Base-by-base conservation (phyloP, 2,797 vertebrate genomes). In the Eulemur rubriventer region DNA sequence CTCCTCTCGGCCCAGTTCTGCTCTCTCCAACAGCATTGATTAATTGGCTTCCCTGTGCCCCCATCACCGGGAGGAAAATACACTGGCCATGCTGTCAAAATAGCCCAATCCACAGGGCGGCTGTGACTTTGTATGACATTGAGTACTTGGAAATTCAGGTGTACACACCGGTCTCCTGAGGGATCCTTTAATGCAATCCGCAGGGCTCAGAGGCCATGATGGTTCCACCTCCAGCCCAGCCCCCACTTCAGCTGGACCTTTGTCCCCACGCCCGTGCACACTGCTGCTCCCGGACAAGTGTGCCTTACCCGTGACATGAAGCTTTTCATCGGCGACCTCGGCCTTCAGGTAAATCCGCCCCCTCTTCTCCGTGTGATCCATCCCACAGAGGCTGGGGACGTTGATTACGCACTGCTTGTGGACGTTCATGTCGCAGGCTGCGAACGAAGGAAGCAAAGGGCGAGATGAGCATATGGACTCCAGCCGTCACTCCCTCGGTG, bases 401-500 rank as follows among this genome's bases (percentile, higher is more conserved):
- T 99, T 99, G 96, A 99, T 99, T 84, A 99, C 99, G 1, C 99
- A 99, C 96, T 99, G 99, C 97, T 99, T 99, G 98, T 99, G 99
- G 59, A 99, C 99, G 2, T 99, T 99, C 99, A 99, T 99, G 94
- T 99, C 99, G 67, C 99, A 99, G 96, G 99, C 99, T 99, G 98
- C 22, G 95, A 95, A 96, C 65, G n/a, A 18, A 93, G 75, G 96
- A 46, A 63, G 91, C 90, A 33, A 55, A 96, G 0, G 30, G 81
- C 95, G 10, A 96, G 38, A 13, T 41, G 41, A 26, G 67, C 73
- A 46, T 30, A n/a, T 11, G 93, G 91, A 7, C 57, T n/a, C 8
- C 1, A 4, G 3, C 28, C 38, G 13, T 6, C 35, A 2, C 86
- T 69, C 52, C 61, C 90, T 67, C 73, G 0, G 11, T 79, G 95